phyloP scores from a whole-genome alignment of 2,797 vertebrate genomes.

The Danio jaintianensis region DNA sequence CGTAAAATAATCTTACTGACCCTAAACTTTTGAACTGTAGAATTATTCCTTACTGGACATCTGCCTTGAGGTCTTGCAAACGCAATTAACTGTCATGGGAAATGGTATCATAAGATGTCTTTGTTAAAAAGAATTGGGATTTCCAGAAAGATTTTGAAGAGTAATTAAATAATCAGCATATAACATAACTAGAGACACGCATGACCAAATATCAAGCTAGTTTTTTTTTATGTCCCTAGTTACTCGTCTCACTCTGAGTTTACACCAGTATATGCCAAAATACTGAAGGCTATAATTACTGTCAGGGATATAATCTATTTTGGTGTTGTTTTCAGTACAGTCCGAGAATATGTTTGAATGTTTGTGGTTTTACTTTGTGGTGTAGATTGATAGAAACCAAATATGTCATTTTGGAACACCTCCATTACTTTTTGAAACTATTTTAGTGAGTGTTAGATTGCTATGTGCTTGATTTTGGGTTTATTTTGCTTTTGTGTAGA shows the following conservation, averaged over 20 bases:
- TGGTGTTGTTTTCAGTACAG: constrained; percentile 4
- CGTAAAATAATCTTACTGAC: neutral
- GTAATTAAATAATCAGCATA: neutral
- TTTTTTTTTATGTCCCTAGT: neutral
- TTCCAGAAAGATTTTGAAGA: no score
- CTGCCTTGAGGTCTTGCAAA: neutral
- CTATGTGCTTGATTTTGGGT: constrained; percentile 28
- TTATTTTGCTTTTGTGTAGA: constrained; percentile 75
- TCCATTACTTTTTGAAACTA: neutral
- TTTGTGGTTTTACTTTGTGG: neutral
- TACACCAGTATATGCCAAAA: neutral
- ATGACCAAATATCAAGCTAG: neutral
- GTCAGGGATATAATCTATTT: neutral
- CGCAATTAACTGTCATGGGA: neutral
- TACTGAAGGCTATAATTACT: neutral
- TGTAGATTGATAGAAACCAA: neutral
- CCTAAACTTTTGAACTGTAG: neutral
- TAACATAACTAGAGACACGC: neutral
- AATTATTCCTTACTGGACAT: neutral
- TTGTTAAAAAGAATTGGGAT: neutral
- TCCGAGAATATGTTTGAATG: neutral
- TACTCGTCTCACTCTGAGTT: neutral
- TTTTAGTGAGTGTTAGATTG: constrained; percentile 21
- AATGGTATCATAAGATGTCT: neutral
- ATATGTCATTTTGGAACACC: neutral